Conservation (phyloP, 2,113 vertebrate species). For the Raphicerus campestris region DNA sequence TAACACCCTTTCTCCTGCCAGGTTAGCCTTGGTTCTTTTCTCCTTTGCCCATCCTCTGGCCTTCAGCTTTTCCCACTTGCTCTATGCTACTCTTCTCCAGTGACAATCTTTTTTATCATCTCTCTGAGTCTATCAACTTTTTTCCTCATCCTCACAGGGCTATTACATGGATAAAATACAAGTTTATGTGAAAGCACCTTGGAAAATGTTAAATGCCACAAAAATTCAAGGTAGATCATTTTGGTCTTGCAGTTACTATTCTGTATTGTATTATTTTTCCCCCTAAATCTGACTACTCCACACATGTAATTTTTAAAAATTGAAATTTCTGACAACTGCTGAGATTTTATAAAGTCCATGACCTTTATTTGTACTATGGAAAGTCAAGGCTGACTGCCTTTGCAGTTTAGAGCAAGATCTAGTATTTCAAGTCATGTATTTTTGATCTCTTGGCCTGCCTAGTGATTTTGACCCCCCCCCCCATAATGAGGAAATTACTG, state of each 20-base stretch:
- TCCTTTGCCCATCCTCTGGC: neutral
- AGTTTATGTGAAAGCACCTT: neutral
- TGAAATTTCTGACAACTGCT: neutral
- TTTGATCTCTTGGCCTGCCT: neutral
- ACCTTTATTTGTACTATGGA: neutral
- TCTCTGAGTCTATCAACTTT: neutral
- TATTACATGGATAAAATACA: neutral
- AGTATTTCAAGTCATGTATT: neutral
- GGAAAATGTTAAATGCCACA: neutral
- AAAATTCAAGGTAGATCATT: neutral
- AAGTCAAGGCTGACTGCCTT: neutral
- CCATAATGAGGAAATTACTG: neutral
- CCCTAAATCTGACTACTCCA: neutral
- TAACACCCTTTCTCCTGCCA: no score
- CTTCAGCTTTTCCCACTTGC: neutral
- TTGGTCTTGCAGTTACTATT: neutral
- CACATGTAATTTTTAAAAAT: neutral
- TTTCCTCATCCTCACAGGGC: neutral
- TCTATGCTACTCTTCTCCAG: neutral
- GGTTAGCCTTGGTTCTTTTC: neutral
- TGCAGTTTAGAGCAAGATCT: neutral
- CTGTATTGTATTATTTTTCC: neutral
- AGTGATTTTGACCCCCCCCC: neutral
- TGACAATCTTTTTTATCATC: neutral
- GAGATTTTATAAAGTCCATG: neutral